Percentiles rank a stretch among this genome's conserved stretches.
These are phyloP conservation scores for Zelostemma sp. DNA, from an alignment of 1,140 invertebrate genomes.

Conservation along the genomic window DNA sequence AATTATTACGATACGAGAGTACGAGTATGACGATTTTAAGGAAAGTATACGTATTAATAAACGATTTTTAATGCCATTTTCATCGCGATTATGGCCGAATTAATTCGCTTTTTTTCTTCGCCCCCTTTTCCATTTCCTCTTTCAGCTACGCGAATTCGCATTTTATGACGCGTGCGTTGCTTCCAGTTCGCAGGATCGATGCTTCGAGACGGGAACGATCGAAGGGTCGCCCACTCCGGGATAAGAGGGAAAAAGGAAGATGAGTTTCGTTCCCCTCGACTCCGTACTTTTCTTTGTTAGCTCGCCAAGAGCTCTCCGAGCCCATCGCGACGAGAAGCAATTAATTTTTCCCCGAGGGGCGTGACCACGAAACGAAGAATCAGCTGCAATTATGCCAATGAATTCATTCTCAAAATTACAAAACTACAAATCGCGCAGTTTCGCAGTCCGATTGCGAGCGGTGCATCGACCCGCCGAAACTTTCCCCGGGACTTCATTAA, in stretches of 20 bases:
- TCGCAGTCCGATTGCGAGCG: too few species aligned
- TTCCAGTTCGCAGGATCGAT: constrained; percentile 45
- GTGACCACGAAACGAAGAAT: constrained; percentile 10
- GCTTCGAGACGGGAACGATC: constrained; percentile 31
- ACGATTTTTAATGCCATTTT: constrained; percentile 69
- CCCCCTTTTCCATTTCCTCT: too few species aligned
- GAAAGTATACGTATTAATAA: constrained; percentile 71
- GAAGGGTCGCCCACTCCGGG: constrained; percentile 38
- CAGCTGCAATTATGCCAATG: not conserved
- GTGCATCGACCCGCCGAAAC: constrained; percentile 18
- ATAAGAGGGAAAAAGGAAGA: too few species aligned
- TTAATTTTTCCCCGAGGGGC: constrained; percentile 44
- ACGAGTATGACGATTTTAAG: constrained; percentile 70
- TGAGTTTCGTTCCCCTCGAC: constrained; percentile 18
- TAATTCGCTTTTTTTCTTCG: too few species aligned
- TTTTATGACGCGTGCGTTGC: constrained; percentile 19
- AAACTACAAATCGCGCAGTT: too few species aligned
- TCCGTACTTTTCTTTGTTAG: constrained; percentile 41
- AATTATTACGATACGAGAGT: constrained; percentile 67
- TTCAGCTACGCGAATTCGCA: too few species aligned
- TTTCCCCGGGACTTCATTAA: constrained; percentile 22
- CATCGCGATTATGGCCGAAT: too few species aligned
- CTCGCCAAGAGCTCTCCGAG: constrained; percentile 20
- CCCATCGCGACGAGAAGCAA: constrained; percentile 38
- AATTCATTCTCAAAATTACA: not conserved